Conservation (phyloP, 2,888 invertebrate genomes). For the Dastarcus helophoroides region DNA sequence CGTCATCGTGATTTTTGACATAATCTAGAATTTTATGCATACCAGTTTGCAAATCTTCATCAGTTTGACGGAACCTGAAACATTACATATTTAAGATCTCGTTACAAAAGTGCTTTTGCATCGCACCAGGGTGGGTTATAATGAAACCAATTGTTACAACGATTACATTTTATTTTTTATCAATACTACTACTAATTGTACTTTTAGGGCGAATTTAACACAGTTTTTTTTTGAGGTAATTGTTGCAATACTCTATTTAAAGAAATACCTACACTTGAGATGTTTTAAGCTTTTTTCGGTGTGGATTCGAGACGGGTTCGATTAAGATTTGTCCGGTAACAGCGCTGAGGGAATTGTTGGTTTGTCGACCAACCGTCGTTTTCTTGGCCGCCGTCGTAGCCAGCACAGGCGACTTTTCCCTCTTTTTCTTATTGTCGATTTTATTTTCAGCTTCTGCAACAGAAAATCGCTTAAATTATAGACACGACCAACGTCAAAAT, state of each 20-base stretch:
- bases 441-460: too few relatives aligned
- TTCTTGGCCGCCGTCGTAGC: constrained; percentile 10
- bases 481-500: too few relatives aligned
- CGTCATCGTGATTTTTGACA: constrained; percentile 78
- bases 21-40: constrained; percentile 87
- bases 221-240: too few relatives aligned
- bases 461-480: too few relatives aligned
- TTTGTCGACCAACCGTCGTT: constrained; percentile 58
- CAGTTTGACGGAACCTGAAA: constrained; percentile 63
- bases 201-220: too few relatives aligned
- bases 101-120: neutral
- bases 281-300: constrained; percentile 49
- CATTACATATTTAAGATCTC: neutral
- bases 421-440: constrained; percentile 10
- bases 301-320: constrained; percentile 36
- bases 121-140: too few relatives aligned
- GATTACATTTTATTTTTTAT: too few relatives aligned
- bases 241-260: too few relatives aligned
- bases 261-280: constrained; percentile 59
- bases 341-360: constrained; percentile 75
- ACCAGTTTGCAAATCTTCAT: constrained; percentile 76
- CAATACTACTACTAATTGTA: too few relatives aligned
- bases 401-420: constrained; percentile 11
- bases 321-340: constrained; percentile 76
- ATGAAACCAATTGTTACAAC: too few relatives aligned